These are phyloP conservation scores for Triplophysa dalaica DNA, from an alignment of 2,113 vertebrate species.

Conservation along the genomic window DNA sequence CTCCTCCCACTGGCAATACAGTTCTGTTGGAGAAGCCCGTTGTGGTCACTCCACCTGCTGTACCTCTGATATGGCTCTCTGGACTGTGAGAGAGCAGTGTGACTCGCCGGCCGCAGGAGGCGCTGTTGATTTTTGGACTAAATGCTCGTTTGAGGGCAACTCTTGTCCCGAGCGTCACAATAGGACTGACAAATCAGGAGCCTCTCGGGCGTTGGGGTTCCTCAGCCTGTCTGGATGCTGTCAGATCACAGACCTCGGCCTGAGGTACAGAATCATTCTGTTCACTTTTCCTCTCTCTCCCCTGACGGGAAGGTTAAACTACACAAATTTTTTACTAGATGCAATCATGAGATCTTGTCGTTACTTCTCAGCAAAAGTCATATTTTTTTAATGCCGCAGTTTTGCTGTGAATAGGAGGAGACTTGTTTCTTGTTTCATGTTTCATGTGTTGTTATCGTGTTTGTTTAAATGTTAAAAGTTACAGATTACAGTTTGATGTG, in stretches of 20 bases:
- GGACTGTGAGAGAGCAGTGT: conserved; percentile 80
- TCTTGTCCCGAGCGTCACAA: conserved; percentile 73
- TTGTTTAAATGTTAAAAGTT: too few species aligned
- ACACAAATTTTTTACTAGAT: too few species aligned
- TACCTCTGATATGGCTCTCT: conserved; percentile 75
- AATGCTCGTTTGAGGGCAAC: conserved; percentile 73
- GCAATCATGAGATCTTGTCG: too few species aligned
- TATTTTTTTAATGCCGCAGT: too few species aligned
- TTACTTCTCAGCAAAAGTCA: too few species aligned
- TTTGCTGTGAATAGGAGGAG: too few species aligned
- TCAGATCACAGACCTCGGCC: conserved; percentile 91
- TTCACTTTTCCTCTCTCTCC: too few species aligned
- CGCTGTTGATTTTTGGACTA: conserved; percentile 81
- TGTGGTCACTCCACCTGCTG: conserved; percentile 92
- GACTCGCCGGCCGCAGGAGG: conserved; percentile 70
- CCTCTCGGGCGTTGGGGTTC: conserved; percentile 82
- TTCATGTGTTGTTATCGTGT: too few species aligned
- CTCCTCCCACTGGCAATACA: conserved; percentile 81
- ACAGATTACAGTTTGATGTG: too few species aligned
- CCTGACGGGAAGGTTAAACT: too few species aligned
- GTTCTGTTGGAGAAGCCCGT: conserved; percentile 76
- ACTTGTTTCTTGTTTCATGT: too few species aligned
- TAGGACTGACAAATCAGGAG: conserved; percentile 74
- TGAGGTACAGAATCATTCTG: conserved; percentile 78
- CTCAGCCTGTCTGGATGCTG: conserved; percentile 97